Evolutionary conservation across 2,113 vertebrate species (phyloP), one percentile per base, ranked within the genome.

Genomic region (Balaeniceps rex): DNA sequence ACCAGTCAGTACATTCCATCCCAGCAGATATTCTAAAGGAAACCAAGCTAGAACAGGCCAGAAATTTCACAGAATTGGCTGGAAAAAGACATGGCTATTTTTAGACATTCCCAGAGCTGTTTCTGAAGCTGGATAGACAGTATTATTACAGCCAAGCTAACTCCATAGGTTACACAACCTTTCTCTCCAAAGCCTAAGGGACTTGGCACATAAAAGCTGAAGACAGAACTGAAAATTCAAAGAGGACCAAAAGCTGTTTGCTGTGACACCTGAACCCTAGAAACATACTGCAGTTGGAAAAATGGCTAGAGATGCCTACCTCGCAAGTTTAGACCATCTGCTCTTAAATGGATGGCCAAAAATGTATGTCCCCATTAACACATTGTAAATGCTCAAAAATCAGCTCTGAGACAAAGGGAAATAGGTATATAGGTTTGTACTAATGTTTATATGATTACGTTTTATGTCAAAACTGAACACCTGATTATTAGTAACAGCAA

Each of bases 141-240:
- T 11, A 29, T 23, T n/a, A 36, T 68, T 10, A 76, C 40, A 85
- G 58, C 52, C 64, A 61, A 55, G 52, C 24, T 55, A 55, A 72
- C 13, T 16, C 40, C 47, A 52, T 6, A 61, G 63, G 28, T 77
- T 44, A 61, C 46, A 68, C 36, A 31, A 64, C 16, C 7, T 28
- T 52, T 7, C 65, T 28, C 76, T 68, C 49, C 12, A 17, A 63
- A 82, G 82, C 40, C 21, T 22, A 55, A 61, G 33, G 19, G 19
- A 52, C 64, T 36, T 0, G 0, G 49, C 29, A 42, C 0, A 0
- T 29, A 70, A 75, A 36, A 58, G 9, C 49, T 38, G 19, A 60
- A 47, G 42, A 36, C 13, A 17, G 34, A 80, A 65, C 13, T 29
- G 22, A 58, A 52, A 75, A 70, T 14, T 69, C 44, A 64, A 79